Evolutionary conservation across 2,888 invertebrate species (phyloP).

Genomic region (Drosophila leonis): DNA sequence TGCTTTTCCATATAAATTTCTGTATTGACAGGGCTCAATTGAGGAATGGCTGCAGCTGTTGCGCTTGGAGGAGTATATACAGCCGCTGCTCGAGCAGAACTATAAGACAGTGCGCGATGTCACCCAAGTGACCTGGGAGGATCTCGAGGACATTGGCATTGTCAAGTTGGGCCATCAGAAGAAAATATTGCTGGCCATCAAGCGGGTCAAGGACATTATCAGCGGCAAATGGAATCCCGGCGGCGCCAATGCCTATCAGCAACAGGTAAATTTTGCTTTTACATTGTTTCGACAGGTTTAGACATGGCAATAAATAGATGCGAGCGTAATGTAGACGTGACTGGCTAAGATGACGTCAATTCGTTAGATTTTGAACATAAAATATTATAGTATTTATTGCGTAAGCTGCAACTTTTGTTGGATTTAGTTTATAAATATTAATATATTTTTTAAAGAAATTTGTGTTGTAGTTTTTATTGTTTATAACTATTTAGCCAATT

Average conservation of each 20-base stretch:
- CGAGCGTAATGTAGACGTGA: not conserved
- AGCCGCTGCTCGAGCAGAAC: slow-evolving; percentile 95
- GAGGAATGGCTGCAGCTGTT: slow-evolving; percentile 97
- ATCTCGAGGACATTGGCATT: slow-evolving; percentile 98
- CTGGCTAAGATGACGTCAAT: slow-evolving; percentile 18
- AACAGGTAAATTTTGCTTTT: slow-evolving; percentile 75
- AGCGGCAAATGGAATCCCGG: slow-evolving; percentile 90
- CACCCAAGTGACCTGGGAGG: slow-evolving; percentile 98
- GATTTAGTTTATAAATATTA: not conserved
- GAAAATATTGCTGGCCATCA: slow-evolving; percentile 98
- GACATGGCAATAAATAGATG: not conserved
- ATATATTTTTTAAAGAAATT: not conserved
- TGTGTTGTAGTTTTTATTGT: not conserved
- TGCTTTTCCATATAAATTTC: not conserved
- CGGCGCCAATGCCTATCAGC: slow-evolving; percentile 83
- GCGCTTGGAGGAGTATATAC: slow-evolving; percentile 96
- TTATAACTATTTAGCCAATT: not conserved
- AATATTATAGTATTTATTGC: not conserved
- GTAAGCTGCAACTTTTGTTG: not conserved
- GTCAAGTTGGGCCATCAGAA: slow-evolving; percentile 98
- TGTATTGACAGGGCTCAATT: slow-evolving; percentile 90
- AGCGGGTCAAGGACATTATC: slow-evolving; percentile 96
- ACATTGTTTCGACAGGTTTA: not conserved
- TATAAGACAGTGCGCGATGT: slow-evolving; percentile 97
- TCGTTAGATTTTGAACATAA: not conserved